phyloP scores from a whole-genome alignment of 2,888 invertebrate genomes.

The Parasteatoda lunata region DNA sequence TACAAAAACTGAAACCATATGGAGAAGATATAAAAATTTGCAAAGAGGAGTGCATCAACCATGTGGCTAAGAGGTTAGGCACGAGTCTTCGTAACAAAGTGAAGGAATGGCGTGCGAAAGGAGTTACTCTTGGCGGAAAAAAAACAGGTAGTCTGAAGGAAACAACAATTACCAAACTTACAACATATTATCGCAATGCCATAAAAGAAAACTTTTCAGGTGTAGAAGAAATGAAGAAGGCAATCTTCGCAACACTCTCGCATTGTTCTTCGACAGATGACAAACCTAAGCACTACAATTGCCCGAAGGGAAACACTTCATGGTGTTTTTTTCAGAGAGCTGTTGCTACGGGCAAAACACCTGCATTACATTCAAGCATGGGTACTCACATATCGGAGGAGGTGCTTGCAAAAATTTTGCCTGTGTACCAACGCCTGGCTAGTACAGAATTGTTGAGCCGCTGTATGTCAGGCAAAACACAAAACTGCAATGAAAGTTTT shows the following conservation, averaged over 20 bases:
- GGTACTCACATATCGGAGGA: too few species aligned
- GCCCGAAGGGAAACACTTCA: background rate
- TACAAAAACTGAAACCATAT: background rate
- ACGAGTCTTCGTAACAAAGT: too few species aligned
- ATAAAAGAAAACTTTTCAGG: background rate
- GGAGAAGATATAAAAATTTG: background rate
- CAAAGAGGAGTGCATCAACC: too few species aligned
- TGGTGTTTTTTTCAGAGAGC: background rate
- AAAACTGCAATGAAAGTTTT: background rate
- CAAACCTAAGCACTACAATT: background rate
- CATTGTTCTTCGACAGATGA: background rate
- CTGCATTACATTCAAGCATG: background rate
- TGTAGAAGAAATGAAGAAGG: background rate
- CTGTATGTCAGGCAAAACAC: background rate
- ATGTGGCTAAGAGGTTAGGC: too few species aligned
- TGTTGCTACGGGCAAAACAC: background rate
- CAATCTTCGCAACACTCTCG: background rate
- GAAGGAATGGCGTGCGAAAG: background rate
- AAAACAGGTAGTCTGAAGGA: background rate
- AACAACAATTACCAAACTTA: background rate
- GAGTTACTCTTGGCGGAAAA: background rate
- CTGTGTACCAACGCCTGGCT: constrained; percentile 5
- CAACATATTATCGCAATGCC: background rate
- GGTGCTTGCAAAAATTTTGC: background rate
- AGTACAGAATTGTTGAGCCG: background rate